These are phyloP conservation scores for Nyctibius grandis DNA, from an alignment of 2,797 vertebrate genomes.

Conservation along the genomic window DNA sequence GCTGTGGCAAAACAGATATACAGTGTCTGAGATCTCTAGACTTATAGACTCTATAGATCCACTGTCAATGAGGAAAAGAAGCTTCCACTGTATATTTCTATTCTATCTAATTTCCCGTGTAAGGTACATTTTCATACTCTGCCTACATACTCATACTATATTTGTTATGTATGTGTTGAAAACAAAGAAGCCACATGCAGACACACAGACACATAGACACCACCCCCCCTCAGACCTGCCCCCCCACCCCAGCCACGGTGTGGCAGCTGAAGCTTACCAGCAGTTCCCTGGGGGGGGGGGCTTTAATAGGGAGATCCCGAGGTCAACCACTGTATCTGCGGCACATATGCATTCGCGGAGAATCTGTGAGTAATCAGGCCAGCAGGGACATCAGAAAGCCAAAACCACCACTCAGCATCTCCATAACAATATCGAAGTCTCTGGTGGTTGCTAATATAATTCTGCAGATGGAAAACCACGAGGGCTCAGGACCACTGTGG, in stretches of 20 bases:
- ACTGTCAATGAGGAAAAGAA: conserved; percentile 38
- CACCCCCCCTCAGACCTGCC: not conserved
- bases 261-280: conserved; percentile 44
- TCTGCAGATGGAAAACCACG: conserved; percentile 11
- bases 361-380: conserved; percentile 52
- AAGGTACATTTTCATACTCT: conserved; percentile 41
- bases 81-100: not conserved
- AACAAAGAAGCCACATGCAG: conserved; percentile 15
- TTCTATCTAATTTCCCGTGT: conserved; percentile 42
- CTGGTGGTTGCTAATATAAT: conserved; percentile 43
- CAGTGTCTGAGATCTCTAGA: not conserved
- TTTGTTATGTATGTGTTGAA: conserved; percentile 1
- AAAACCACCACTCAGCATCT: conserved; percentile 32
- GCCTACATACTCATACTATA: not conserved
- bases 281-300: not conserved
- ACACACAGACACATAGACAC: not conserved
- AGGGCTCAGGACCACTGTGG: not conserved
- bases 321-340: not conserved
- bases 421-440: conserved; percentile 61
- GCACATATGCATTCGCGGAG: conserved; percentile 3
- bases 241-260: not conserved
- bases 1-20: not conserved
- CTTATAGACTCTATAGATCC: no score
- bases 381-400: conserved; percentile 44
- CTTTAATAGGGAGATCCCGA: conserved; percentile 32